Percentiles rank a stretch among this genome's conserved stretches.
These are phyloP conservation scores for Aphelenchoides bicaudatus DNA, from an alignment of 2,888 invertebrate genomes.

Conservation along the genomic window DNA sequence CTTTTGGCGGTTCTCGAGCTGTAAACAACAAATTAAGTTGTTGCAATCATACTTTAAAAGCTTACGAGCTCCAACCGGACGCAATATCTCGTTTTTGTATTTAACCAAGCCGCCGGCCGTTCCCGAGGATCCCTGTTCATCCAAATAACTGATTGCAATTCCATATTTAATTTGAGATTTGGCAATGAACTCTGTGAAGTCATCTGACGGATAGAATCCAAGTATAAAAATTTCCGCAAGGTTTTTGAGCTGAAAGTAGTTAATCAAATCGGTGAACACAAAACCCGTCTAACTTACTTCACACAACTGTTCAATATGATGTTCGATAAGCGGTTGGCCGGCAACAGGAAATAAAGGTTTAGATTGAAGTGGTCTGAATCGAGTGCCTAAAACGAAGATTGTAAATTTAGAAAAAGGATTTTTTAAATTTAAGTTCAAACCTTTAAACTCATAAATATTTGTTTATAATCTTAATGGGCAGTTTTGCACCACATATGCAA, in stretches of 20 bases:
- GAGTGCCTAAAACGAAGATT: slow-evolving; percentile 74
- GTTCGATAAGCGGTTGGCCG: slow-evolving; percentile 89
- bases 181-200: slow-evolving; percentile 81
- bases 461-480: slow-evolving; percentile 36
- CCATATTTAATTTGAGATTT: slow-evolving; percentile 64
- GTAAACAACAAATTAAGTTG: too few species aligned
- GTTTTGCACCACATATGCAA: slow-evolving; percentile 43
- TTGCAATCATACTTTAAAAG: too few species aligned
- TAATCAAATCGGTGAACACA: slow-evolving; percentile 2
- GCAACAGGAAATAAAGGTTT: slow-evolving; percentile 96
- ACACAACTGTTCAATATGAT: slow-evolving; percentile 87
- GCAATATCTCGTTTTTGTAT: slow-evolving; percentile 77
- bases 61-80: slow-evolving; percentile 12
- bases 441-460: neutral
- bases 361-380: slow-evolving; percentile 92
- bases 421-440: neutral
- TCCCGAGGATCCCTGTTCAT: slow-evolving; percentile 85
- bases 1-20: slow-evolving; percentile 60
- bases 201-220: slow-evolving; percentile 81
- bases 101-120: slow-evolving; percentile 95
- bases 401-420: slow-evolving; percentile 16
- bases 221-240: slow-evolving; percentile 87
- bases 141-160: slow-evolving; percentile 70
- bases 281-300: slow-evolving; percentile 37
- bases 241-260: slow-evolving; percentile 68